These are phyloP conservation scores for Erebia aethiops DNA, from an alignment of 2,888 invertebrate species.

Conservation along the genomic window DNA sequence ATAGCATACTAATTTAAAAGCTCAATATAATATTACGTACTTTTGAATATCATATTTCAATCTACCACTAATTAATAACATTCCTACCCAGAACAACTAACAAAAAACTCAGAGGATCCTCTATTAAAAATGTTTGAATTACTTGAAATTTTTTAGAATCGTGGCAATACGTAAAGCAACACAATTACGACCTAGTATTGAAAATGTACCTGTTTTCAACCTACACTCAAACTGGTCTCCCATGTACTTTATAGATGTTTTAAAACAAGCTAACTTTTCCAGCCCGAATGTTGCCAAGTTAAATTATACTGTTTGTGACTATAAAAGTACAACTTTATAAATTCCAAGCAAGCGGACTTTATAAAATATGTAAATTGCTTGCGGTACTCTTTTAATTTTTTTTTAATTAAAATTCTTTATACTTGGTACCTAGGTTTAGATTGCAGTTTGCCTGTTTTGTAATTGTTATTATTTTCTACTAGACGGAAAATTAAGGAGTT, in stretches of 20 bases:
- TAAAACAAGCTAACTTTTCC: constrained; percentile 2
- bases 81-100: too few relatives aligned
- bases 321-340: constrained; percentile 6
- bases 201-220: constrained; percentile 4
- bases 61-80: too few relatives aligned
- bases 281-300: background rate
- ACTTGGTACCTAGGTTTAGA: too few relatives aligned
- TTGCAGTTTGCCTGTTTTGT: too few relatives aligned
- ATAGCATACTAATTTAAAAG: too few relatives aligned
- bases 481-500: too few relatives aligned
- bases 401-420: too few relatives aligned
- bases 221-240: constrained; percentile 1
- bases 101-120: too few relatives aligned
- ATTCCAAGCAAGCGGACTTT: background rate
- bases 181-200: background rate
- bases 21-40: too few relatives aligned
- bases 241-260: constrained; percentile 10
- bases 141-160: background rate
- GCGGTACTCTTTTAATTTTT: background rate
- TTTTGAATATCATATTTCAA: too few relatives aligned
- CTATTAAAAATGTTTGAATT: too few relatives aligned
- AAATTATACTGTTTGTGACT: background rate
- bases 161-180: background rate
- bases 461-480: too few relatives aligned
- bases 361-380: constrained; percentile 3